A percentile compares a stretch with the other conserved stretches of the same genome.
phyloP scores from a whole-genome alignment of 2,113 vertebrate genomes.

The Aptenodytes forsteri region DNA sequence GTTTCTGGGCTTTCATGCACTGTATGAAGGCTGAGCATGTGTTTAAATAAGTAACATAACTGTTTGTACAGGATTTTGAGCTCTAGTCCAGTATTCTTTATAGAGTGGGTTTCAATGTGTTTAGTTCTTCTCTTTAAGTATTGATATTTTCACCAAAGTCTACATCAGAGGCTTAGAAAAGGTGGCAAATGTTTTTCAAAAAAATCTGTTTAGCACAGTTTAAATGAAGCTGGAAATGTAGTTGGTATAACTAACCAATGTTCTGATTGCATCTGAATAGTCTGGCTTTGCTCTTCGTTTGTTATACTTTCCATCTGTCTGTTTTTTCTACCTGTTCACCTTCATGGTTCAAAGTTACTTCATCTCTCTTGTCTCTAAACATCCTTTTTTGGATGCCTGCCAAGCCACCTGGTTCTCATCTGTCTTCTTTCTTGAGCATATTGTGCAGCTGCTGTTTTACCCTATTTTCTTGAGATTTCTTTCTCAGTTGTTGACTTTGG shows the following conservation, averaged over 20 bases:
- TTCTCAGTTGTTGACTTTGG: neutral
- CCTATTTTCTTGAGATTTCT: neutral
- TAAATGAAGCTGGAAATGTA: neutral
- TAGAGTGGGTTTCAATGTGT: neutral
- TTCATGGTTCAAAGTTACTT: constrained; percentile 27
- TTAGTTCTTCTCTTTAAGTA: neutral
- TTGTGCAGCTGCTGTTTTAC: neutral
- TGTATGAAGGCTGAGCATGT: neutral
- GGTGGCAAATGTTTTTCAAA: neutral
- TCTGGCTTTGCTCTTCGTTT: neutral
- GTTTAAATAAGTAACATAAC: neutral
- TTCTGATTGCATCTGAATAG: neutral
- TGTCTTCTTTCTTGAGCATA: neutral
- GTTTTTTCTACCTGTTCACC: neutral
- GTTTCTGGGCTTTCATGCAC: neutral
- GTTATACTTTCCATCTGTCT: neutral
- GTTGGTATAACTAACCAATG: neutral
- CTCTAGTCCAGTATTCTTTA: neutral
- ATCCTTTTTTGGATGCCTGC: neutral
- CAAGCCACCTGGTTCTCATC: constrained; percentile 15
- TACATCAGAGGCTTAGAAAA: neutral
- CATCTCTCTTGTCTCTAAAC: neutral
- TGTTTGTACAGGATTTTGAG: neutral
- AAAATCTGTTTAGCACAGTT: neutral
- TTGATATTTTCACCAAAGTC: neutral